Conservation (phyloP, 2,797 vertebrate species). For the Arnoldichthys spilopterus region DNA sequence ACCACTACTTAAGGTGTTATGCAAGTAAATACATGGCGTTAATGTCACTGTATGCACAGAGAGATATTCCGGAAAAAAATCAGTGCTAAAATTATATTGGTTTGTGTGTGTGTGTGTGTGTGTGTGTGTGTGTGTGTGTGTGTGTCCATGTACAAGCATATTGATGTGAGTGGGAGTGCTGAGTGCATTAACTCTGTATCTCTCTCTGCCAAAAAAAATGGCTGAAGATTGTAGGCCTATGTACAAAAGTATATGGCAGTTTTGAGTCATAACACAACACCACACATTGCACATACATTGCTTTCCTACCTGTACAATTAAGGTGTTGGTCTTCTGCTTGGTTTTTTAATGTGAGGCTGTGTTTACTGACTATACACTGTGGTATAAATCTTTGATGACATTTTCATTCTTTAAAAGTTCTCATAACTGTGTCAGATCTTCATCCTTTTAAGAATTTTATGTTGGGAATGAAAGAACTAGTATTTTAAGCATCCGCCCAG, state of each 20-base stretch:
- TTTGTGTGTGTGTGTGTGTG: constrained; percentile 24
- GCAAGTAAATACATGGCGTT: neutral
- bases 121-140: too few species aligned
- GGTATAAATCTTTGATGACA: too few species aligned
- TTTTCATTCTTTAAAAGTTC: too few species aligned
- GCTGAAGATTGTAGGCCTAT: constrained; percentile 9
- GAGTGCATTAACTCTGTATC: constrained; percentile 24
- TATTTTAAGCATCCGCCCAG: too few species aligned
- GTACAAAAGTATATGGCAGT: constrained; percentile 13
- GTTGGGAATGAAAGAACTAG: too few species aligned
- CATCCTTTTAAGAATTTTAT: too few species aligned
- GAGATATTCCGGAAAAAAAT: neutral
- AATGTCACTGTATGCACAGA: neutral
- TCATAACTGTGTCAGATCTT: too few species aligned
- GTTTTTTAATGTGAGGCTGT: too few species aligned
- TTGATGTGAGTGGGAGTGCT: constrained; percentile 16
- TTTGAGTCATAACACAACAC: neutral
- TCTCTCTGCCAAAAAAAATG: constrained; percentile 33
- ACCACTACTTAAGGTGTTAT: neutral
- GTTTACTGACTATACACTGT: too few species aligned
- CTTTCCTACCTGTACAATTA: neutral
- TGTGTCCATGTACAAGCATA: neutral
- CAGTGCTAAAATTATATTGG: neutral
- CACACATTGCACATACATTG: neutral
- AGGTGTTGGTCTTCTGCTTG: too few species aligned